Base-by-base conservation (phyloP, 2,888 invertebrate genomes). In the Drosophila subquinaria region DNA sequence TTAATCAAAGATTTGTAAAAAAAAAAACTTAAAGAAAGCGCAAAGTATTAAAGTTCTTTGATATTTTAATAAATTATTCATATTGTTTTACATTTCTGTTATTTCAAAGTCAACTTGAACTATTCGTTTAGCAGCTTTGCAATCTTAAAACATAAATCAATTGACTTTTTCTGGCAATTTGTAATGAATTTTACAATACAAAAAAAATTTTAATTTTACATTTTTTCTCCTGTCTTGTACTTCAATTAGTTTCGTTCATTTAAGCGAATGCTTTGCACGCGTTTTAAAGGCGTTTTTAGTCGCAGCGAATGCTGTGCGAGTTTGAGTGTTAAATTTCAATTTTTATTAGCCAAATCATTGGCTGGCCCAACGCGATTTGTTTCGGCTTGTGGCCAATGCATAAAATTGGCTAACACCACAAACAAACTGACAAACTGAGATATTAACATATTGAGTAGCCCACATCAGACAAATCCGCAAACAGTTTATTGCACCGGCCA, bases 401-500 rank as follows among this genome's bases (percentile, higher is more conserved):
- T 76, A 42, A 73, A 73, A 69, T 69, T 76, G 62, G 4, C 59
- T 23, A 73, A 42, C 76, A 69, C 51, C 55, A 62, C 10, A 13
- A n/a, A 35, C 30, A 33, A 17, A 13, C 20, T 33, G 45, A 4
- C 30, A 42, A 45, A 45, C 63, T 15, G 62, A 20, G 9, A 53
- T 40, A 30, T 23, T 64, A 47, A 53, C 43, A 55, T 62, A 57
- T 43, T 70, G 67, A 51, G 17, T 20, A 27, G 30, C 38, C 30
- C 47, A 60, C 60, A 68, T 52, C 73, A 76, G 62, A 57, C 47
- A 69, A 75, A 62, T 68, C 64, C 76, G 53, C 68, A 36, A 60
- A 23, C 55, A 67, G 53, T 76, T 73, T 73, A 65, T 69, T 76
- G 68, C 76, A 73, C 13, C 47, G 42, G 65, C 40, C 62, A 74